These are phyloP conservation scores for Gastrophryne carolinensis DNA, from an alignment of 2,797 vertebrate genomes.

Conservation along the genomic window DNA sequence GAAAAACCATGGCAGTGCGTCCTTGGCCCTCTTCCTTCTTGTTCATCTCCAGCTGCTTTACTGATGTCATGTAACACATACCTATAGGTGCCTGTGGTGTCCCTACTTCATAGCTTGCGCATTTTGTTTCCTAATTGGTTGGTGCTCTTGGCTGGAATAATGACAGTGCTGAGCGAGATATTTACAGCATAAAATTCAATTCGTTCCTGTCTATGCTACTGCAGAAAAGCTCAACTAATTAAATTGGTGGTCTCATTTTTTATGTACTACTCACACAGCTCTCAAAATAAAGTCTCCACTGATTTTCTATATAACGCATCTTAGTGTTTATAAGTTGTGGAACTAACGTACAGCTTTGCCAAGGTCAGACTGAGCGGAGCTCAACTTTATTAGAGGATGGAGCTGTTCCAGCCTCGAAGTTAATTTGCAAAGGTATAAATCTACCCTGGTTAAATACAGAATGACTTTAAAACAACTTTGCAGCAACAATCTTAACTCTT, in stretches of 20 bases:
- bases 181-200: constrained; percentile 62
- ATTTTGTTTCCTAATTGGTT: constrained; percentile 51
- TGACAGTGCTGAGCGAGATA: constrained; percentile 56
- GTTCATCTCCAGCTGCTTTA: constrained; percentile 42
- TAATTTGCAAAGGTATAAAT: constrained; percentile 69
- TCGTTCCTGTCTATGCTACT: constrained; percentile 66
- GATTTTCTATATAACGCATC: constrained; percentile 73
- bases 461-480: constrained; percentile 66
- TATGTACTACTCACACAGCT: constrained; percentile 71
- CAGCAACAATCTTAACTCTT: constrained; percentile 61
- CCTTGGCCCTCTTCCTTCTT: constrained; percentile 32
- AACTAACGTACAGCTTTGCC: constrained; percentile 70
- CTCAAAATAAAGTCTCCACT: constrained; percentile 71
- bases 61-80: constrained; percentile 52
- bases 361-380: constrained; percentile 70
- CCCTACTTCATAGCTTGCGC: constrained; percentile 27
- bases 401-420: constrained; percentile 68
- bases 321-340: constrained; percentile 78
- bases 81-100: constrained; percentile 31
- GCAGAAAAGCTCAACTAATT: constrained; percentile 72
- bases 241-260: constrained; percentile 74
- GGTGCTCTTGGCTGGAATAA: constrained; percentile 47
- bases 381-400: constrained; percentile 74
- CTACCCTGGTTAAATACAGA: constrained; percentile 68
- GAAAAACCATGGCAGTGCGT: not conserved